Percentiles rank a stretch among this genome's conserved stretches.
phyloP scores from a whole-genome alignment of 2,113 vertebrate genomes.

The Anoplopoma fimbria region DNA sequence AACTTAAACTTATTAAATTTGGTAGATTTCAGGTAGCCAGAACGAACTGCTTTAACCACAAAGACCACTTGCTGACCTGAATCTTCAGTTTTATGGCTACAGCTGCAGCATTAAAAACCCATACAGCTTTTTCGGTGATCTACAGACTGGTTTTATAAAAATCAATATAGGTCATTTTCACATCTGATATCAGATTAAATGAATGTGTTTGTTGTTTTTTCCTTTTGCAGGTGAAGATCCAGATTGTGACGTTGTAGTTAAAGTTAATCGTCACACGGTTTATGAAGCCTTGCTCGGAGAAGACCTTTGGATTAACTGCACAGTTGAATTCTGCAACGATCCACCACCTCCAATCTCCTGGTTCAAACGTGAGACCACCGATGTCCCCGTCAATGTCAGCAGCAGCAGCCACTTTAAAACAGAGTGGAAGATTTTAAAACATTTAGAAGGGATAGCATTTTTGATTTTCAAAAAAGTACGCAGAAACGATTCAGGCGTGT shows the following conservation, averaged over 20 bases:
- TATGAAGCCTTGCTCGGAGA: accelerated
- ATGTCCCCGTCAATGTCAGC: not conserved
- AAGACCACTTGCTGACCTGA: not conserved
- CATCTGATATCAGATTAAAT: no score
- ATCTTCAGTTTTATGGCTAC: not conserved
- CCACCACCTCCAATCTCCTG: no score
- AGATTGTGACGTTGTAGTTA: not conserved
- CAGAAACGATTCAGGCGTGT: no score
- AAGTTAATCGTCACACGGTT: accelerated
- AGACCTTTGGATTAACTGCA: conserved; percentile 61
- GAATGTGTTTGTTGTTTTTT: conserved; percentile 9
- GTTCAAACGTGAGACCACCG: no score
- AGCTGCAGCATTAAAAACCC: conserved; percentile 16
- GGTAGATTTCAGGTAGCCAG: not conserved
- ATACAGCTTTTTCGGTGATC: not conserved
- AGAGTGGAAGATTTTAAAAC: not conserved
- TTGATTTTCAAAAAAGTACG: no score
- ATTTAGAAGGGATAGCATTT: accelerated
- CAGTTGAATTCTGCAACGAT: conserved; percentile 34
- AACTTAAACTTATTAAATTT: not conserved
- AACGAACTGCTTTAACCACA: not conserved
- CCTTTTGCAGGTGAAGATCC: conserved; percentile 35
- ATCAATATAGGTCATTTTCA: no score
- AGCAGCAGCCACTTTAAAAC: not conserved
- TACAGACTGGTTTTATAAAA: not conserved